A percentile compares a stretch with the other conserved stretches of the same genome.
Evolutionary conservation across 2,888 invertebrate species (phyloP).

Genomic region (Drosophila picticornis): DNA sequence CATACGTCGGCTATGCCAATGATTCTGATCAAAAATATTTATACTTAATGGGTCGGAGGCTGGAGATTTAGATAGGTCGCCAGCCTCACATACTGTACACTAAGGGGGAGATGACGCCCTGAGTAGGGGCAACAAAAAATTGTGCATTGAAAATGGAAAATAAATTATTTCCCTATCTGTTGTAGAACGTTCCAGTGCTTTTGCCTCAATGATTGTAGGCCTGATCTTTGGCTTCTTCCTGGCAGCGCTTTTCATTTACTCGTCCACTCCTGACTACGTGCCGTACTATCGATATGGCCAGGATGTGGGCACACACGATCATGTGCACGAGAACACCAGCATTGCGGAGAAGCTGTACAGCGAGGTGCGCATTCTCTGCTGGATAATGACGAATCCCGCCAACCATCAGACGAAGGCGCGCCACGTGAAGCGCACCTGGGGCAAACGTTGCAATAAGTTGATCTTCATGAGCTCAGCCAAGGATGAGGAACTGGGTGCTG

Average conservation of each 20-base stretch:
- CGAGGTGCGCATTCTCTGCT: constrained; percentile 28
- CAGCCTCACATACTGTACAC: too few species aligned
- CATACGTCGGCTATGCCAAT: too few species aligned
- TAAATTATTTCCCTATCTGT: neutral
- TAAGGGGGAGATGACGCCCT: too few species aligned
- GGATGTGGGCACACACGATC: neutral
- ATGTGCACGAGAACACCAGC: neutral
- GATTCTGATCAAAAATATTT: too few species aligned
- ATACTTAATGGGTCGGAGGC: too few species aligned
- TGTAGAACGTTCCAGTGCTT: neutral
- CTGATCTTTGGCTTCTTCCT: neutral
- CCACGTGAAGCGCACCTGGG: constrained; percentile 30
- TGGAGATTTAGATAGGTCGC: neutral
- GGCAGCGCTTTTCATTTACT: neutral
- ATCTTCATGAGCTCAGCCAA: constrained; percentile 25
- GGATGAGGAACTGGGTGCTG: constrained; percentile 20
- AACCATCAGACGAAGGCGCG: constrained; percentile 13
- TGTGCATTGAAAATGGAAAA: too few species aligned
- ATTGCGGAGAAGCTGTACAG: neutral
- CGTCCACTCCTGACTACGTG: neutral
- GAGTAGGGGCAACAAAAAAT: too few species aligned
- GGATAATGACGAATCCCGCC: constrained; percentile 8
- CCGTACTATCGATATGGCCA: neutral
- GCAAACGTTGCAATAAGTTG: constrained; percentile 28
- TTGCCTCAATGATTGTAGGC: neutral